Evolutionary conservation across 2,113 vertebrate species (phyloP).

Genomic region (Neolamprologus brichardi): DNA sequence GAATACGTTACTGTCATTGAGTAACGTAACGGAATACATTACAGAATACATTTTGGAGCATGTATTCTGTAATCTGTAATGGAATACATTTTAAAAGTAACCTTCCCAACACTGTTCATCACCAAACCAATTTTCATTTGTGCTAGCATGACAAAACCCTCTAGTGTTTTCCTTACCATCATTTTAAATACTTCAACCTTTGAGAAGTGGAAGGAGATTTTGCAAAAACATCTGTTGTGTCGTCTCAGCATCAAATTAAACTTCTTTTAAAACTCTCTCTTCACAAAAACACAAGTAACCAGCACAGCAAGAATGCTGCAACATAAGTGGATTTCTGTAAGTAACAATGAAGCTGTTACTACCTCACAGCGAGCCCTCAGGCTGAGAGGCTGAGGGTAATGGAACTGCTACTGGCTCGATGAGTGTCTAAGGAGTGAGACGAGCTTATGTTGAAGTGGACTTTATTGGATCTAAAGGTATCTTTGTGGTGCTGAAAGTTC

Average conservation of each 20-base stretch:
- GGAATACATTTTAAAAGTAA: not conserved
- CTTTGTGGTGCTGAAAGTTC: not conserved
- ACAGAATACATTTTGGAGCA: not conserved
- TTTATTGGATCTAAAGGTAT: constrained; percentile 17
- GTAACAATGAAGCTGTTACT: not conserved
- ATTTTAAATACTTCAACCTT: not conserved
- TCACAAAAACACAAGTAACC: not conserved
- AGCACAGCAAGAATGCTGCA: not conserved
- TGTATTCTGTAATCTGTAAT: accelerated
- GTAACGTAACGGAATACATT: not conserved
- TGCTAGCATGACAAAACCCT: not conserved
- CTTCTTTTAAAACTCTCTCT: not conserved
- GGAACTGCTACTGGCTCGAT: not conserved
- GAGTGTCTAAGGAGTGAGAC: not conserved
- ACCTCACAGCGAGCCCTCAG: not conserved
- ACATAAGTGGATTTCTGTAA: not conserved
- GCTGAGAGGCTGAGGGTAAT: constrained; percentile 1
- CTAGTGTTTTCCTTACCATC: accelerated
- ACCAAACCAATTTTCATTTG: not conserved
- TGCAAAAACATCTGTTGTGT: not conserved
- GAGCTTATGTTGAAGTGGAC: not conserved
- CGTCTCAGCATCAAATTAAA: not conserved
- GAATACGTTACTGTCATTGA: accelerated
- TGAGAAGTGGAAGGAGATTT: not conserved
- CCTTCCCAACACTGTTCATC: not conserved